Conservation (phyloP, 2,888 invertebrate species). For the Cylindroiulus punctatus region DNA sequence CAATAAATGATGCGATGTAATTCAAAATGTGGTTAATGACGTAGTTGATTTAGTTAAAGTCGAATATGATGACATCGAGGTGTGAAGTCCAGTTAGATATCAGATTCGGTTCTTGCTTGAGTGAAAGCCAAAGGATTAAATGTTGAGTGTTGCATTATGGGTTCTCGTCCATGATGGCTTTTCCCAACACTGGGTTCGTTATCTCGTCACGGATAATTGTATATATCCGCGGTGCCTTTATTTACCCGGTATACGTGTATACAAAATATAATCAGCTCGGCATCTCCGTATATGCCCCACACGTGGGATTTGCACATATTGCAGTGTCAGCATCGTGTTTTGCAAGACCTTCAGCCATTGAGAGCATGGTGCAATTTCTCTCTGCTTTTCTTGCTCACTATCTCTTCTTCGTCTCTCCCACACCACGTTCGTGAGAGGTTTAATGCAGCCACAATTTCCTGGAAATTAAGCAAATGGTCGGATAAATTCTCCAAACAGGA, state of each 20-base stretch:
- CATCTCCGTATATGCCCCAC: background rate
- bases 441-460: slow-evolving; percentile 50
- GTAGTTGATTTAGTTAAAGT: too few relatives aligned
- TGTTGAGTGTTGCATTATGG: background rate
- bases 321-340: background rate
- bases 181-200: background rate
- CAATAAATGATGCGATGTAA: too few relatives aligned
- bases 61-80: too few relatives aligned
- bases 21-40: too few relatives aligned
- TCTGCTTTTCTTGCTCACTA: background rate
- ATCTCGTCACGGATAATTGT: slow-evolving; percentile 5
- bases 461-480: slow-evolving; percentile 50
- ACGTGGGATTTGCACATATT: slow-evolving; percentile 24
- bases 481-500: slow-evolving; percentile 42
- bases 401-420: background rate
- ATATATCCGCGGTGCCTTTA: slow-evolving; percentile 1
- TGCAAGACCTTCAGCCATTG: background rate
- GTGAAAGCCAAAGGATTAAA: background rate
- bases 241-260: background rate
- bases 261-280: background rate
- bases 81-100: too few relatives aligned
- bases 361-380: background rate
- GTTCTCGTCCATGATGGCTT: background rate
- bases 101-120: background rate
- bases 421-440: background rate